These are phyloP conservation scores for Eulithis prunata DNA, from an alignment of 2,888 invertebrate species.

Conservation along the genomic window DNA sequence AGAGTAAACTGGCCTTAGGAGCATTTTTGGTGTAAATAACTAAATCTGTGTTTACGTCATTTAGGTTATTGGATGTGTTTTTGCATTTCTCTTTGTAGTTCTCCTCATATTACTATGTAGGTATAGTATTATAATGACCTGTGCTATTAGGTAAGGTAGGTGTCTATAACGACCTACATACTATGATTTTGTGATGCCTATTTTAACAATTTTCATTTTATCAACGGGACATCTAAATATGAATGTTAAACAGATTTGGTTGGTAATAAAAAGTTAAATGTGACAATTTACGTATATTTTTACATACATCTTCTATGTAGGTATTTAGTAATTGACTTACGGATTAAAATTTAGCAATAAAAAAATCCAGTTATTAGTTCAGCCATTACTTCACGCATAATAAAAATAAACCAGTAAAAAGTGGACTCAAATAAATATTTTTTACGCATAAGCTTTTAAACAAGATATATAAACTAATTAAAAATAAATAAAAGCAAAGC, in stretches of 20 bases:
- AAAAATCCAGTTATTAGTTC: not conserved
- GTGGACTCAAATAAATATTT: no score
- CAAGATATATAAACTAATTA: not conserved
- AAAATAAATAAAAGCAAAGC: constrained; percentile 7
- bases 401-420: not conserved
- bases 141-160: not conserved
- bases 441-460: no score
- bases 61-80: no score
- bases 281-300: not conserved
- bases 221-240: no score
- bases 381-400: not conserved
- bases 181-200: not conserved
- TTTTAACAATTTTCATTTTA: not conserved
- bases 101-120: no score
- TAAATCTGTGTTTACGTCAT: no score
- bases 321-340: constrained; percentile 1
- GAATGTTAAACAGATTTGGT: no score
- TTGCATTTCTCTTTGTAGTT: no score
- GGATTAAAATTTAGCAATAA: not conserved
- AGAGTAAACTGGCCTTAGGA: no score
- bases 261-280: not conserved
- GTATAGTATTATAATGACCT: no score
- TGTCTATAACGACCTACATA: not conserved
- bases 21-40: no score
- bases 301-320: not conserved